Percentiles rank a stretch among this genome's conserved stretches.
Evolutionary conservation across 1,140 invertebrate genomes (phyloP).

Genomic region (Acyrthosiphon pisum): DNA sequence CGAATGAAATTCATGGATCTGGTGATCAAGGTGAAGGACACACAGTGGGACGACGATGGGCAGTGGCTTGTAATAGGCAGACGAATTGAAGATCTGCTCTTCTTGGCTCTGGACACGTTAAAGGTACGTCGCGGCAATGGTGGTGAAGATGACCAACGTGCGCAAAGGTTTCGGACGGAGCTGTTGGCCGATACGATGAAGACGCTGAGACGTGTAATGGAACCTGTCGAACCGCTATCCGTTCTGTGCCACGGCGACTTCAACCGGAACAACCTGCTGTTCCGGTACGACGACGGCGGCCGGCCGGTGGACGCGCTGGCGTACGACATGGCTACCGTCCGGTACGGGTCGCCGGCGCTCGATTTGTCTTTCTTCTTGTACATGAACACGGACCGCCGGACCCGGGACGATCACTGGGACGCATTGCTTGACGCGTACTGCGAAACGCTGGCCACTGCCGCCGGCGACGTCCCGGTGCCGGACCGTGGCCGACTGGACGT

Average conservation of each 20-base stretch:
- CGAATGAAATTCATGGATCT: background rate
- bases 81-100: background rate
- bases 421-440: slow-evolving; percentile 63
- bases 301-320: slow-evolving; percentile 61
- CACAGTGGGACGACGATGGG: background rate
- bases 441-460: slow-evolving; percentile 54
- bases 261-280: slow-evolving; percentile 63
- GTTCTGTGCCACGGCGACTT: slow-evolving; percentile 65
- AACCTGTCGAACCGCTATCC: slow-evolving; percentile 61
- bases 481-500: background rate
- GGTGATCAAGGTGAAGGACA: background rate
- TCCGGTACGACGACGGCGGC: slow-evolving; percentile 55
- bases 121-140: background rate
- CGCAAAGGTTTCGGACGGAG: background rate
- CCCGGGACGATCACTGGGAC: slow-evolving; percentile 60
- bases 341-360: slow-evolving; percentile 62
- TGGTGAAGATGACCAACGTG: background rate
- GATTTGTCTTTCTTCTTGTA: slow-evolving; percentile 65
- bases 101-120: background rate
- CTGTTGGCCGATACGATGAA: background rate
- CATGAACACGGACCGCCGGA: slow-evolving; percentile 61
- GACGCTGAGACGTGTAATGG: background rate
- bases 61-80: background rate
- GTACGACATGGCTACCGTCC: slow-evolving; percentile 63
- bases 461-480: background rate